A percentile compares a stretch with the other conserved stretches of the same genome.
Evolutionary conservation across 2,888 invertebrate species (phyloP).

Genomic region (Iphiclides podalirius): DNA sequence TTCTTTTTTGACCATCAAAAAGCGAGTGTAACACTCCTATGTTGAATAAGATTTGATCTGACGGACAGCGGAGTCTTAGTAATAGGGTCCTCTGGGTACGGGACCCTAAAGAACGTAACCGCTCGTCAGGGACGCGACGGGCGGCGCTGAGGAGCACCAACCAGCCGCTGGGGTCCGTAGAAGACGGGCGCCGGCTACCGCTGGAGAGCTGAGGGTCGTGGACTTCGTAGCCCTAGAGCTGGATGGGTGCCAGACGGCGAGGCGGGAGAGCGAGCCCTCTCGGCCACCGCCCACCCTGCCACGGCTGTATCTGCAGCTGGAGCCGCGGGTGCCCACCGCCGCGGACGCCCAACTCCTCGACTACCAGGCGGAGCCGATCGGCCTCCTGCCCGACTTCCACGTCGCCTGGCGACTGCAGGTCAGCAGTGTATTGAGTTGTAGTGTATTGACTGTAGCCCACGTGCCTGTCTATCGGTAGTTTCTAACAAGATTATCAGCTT

Average conservation of each 20-base stretch:
- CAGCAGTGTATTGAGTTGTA: background rate
- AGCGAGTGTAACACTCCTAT: too few species aligned
- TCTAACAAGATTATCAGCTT: too few species aligned
- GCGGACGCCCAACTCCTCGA: slow-evolving; percentile 51
- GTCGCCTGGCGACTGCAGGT: slow-evolving; percentile 56
- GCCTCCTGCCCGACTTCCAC: slow-evolving; percentile 60
- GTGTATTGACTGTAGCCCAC: too few species aligned
- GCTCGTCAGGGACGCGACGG: slow-evolving; percentile 22
- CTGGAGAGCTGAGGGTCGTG: slow-evolving; percentile 26
- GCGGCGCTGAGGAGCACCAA: slow-evolving; percentile 24
- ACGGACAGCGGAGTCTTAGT: too few species aligned
- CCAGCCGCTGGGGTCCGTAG: background rate
- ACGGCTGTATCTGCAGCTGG: slow-evolving; percentile 62
- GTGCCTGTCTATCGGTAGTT: too few species aligned
- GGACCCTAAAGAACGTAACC: too few species aligned
- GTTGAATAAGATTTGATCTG: too few species aligned
- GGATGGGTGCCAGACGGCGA: slow-evolving; percentile 26
- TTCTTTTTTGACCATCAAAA: too few species aligned
- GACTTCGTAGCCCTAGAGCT: slow-evolving; percentile 39
- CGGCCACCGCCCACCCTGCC: slow-evolving; percentile 67
- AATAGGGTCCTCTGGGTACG: too few species aligned
- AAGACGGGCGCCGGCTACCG: slow-evolving; percentile 26
- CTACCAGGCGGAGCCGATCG: slow-evolving; percentile 55
- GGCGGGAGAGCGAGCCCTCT: slow-evolving; percentile 34
- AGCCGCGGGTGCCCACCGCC: slow-evolving; percentile 52